Evolutionary conservation across 23 tunicate genomes (phyloP).

Genomic region (Ciona savignyi): DNA sequence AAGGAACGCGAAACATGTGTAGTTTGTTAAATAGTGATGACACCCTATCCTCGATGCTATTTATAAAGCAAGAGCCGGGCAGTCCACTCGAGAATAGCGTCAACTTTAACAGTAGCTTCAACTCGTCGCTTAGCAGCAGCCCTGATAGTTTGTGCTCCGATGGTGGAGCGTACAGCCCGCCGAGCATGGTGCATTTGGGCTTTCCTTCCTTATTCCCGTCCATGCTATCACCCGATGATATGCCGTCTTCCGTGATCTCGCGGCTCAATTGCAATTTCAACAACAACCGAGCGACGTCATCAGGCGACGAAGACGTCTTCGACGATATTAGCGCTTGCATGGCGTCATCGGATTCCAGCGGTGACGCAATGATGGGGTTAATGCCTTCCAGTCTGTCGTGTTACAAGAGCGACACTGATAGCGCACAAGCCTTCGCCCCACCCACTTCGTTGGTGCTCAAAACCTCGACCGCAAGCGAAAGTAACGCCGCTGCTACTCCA

Average conservation of each 20-base stretch:
- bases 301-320: constrained; percentile 36
- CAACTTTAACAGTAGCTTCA: constrained; percentile 54
- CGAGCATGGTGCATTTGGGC: constrained; percentile 48
- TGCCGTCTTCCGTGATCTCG: constrained; percentile 7
- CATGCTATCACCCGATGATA: not conserved
- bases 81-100: constrained; percentile 54
- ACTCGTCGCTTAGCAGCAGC: constrained; percentile 53
- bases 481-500: constrained; percentile 16
- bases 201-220: constrained; percentile 12
- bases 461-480: constrained; percentile 12
- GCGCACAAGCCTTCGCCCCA: constrained; percentile 26
- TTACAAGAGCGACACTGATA: constrained; percentile 15
- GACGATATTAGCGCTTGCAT: constrained; percentile 17
- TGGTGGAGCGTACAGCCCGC: constrained; percentile 60
- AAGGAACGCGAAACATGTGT: not conserved
- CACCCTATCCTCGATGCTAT: constrained; percentile 33
- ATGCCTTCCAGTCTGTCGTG: constrained; percentile 4
- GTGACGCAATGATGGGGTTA: constrained; percentile 15
- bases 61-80: constrained; percentile 84
- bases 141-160: constrained; percentile 71
- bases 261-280: constrained; percentile 29
- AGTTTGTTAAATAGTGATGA: constrained; percentile 37
- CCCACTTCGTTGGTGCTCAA: constrained; percentile 12
- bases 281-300: constrained; percentile 37
- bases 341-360: constrained; percentile 22